phyloP scores from a whole-genome alignment of 2,113 vertebrate species.

The Siphamia tubifer region DNA sequence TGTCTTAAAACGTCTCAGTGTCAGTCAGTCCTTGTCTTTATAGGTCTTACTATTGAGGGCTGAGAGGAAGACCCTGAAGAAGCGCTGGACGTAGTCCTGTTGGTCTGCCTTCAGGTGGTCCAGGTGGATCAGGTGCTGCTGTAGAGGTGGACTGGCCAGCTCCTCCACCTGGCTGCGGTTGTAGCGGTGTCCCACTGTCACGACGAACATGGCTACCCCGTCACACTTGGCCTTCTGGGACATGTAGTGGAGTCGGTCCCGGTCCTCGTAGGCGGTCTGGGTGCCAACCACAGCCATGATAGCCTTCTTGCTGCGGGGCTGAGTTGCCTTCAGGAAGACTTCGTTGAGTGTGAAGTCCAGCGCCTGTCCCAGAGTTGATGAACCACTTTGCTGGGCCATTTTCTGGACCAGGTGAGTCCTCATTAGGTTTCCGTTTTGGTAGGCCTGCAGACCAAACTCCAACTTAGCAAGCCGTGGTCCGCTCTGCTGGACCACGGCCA shows the following conservation, averaged over 20 bases:
- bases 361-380: conserved; percentile 73
- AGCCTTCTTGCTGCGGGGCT: conserved; percentile 66
- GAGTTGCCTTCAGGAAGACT: conserved; percentile 71
- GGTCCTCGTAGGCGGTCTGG: conserved; percentile 77
- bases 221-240: conserved; percentile 82
- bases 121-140: conserved; percentile 83
- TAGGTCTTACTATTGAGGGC: conserved; percentile 83
- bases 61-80: conserved; percentile 82
- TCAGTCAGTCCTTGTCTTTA: too few species aligned
- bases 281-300: conserved; percentile 81
- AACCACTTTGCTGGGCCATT: conserved; percentile 72
- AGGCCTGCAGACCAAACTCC: conserved; percentile 80
- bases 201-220: conserved; percentile 83
- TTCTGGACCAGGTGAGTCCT: conserved; percentile 72
- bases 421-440: conserved; percentile 67
- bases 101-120: conserved; percentile 58
- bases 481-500: conserved; percentile 82
- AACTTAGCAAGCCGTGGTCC: conserved; percentile 33
- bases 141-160: conserved; percentile 77
- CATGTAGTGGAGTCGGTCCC: conserved; percentile 69
- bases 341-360: conserved; percentile 80
- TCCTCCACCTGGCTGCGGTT: conserved; percentile 69
- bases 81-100: conserved; percentile 77
- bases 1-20: too few species aligned
- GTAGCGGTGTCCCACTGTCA: conserved; percentile 74